These are phyloP conservation scores for Platypus cylindrus DNA, from an alignment of 2,888 invertebrate species.

Conservation along the genomic window DNA sequence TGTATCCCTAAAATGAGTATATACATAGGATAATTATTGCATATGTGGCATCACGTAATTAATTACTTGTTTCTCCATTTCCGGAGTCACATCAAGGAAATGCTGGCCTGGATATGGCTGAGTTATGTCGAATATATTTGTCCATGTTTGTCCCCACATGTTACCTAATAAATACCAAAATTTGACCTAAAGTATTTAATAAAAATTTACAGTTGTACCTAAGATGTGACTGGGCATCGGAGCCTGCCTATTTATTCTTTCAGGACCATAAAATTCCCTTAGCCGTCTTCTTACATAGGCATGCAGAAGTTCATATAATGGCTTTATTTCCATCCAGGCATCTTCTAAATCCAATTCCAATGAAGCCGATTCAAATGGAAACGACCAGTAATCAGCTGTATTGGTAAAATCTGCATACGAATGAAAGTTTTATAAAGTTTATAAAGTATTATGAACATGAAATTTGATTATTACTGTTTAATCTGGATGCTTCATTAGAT, in stretches of 20 bases:
- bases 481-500: constrained; percentile 66
- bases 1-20: constrained; percentile 52
- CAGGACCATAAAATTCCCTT: constrained; percentile 71
- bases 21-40: background rate
- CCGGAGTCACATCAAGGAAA: constrained; percentile 69
- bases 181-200: background rate
- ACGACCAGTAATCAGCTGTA: constrained; percentile 80
- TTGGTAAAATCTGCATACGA: constrained; percentile 62
- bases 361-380: constrained; percentile 66
- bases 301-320: constrained; percentile 77
- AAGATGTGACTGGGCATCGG: constrained; percentile 76
- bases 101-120: constrained; percentile 74
- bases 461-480: constrained; percentile 55
- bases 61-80: constrained; percentile 62
- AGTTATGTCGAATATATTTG: constrained; percentile 65
- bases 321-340: constrained; percentile 73
- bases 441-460: constrained; percentile 2
- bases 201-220: constrained; percentile 4
- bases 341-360: constrained; percentile 68
- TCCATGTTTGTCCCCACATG: constrained; percentile 85
- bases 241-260: constrained; percentile 64
- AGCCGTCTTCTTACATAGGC: constrained; percentile 79
- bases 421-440: background rate
- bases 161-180: constrained; percentile 43
- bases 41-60: background rate